Evolutionary conservation across 2,797 vertebrate species (phyloP).

Genomic region (Malurus splendens): DNA sequence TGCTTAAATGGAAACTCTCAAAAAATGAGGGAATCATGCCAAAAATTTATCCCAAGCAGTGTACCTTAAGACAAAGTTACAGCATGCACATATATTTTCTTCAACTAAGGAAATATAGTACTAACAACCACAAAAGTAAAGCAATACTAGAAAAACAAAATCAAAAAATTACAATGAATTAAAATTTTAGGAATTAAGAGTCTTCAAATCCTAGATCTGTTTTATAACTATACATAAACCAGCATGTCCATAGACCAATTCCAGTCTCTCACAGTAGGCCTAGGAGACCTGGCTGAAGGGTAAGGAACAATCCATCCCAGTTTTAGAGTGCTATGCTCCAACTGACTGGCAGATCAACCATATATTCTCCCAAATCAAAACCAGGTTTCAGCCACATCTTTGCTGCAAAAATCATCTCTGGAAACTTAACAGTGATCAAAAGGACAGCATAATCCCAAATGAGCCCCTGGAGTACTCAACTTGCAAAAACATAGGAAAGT

Average conservation of each 20-base stretch:
- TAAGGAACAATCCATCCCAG: background rate
- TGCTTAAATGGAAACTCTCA: background rate
- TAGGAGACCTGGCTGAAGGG: background rate
- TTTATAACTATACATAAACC: background rate
- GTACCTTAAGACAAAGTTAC: background rate
- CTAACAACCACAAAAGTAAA: background rate
- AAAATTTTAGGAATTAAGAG: background rate
- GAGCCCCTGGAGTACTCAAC: background rate
- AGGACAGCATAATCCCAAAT: background rate
- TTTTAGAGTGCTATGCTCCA: background rate
- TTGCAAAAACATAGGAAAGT: background rate
- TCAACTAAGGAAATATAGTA: background rate
- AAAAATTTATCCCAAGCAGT: background rate
- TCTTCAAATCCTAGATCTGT: background rate
- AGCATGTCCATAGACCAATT: background rate
- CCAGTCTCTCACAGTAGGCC: background rate
- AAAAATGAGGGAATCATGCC: background rate
- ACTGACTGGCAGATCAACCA: background rate
- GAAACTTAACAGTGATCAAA: background rate
- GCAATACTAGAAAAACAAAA: background rate
- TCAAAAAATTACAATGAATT: accelerated
- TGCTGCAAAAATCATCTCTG: background rate
- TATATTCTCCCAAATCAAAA: background rate
- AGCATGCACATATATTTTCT: background rate
- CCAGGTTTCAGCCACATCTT: background rate